phyloP scores from a whole-genome alignment of 1,140 invertebrate species.

The Brachionus rubens region DNA sequence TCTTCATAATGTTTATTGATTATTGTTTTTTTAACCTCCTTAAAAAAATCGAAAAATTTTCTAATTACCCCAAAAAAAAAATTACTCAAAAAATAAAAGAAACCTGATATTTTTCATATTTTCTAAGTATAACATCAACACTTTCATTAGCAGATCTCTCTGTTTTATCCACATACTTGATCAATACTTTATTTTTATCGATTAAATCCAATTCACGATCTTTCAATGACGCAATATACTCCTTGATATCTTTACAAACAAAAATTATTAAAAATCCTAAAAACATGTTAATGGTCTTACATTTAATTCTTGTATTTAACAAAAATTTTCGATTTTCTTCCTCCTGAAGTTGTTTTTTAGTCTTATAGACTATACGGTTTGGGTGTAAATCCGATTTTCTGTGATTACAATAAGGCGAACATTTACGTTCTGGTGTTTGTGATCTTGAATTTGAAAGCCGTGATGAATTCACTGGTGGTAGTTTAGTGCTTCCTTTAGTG shows the following conservation, averaged over 20 bases:
- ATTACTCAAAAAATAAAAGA: too few species aligned
- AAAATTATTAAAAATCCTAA: neutral
- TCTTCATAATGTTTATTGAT: slow-evolving; percentile 32
- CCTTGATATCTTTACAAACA: neutral
- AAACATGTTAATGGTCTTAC: neutral
- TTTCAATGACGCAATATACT: neutral
- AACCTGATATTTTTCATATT: slow-evolving; percentile 45
- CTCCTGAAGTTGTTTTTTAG: slow-evolving; percentile 44
- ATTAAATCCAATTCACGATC: slow-evolving; percentile 16
- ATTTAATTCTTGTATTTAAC: slow-evolving; percentile 7
- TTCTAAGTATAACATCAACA: slow-evolving; percentile 36
- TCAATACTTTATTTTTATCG: neutral
- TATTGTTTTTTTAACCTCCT: slow-evolving; percentile 45
- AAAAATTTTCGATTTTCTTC: slow-evolving; percentile 16
- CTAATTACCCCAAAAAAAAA: neutral
- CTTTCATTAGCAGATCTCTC: slow-evolving; percentile 9
- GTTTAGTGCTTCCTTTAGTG: neutral
- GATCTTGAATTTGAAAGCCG: slow-evolving; percentile 1
- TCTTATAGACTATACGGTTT: slow-evolving; percentile 28
- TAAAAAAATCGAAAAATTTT: neutral
- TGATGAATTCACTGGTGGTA: neutral
- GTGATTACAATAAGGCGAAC: slow-evolving; percentile 37
- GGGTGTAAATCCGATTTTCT: slow-evolving; percentile 7
- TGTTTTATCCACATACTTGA: slow-evolving; percentile 22
- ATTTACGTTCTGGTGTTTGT: slow-evolving; percentile 25